Evolutionary conservation across 2,888 invertebrate species (phyloP), one percentile per base, ranked within the genome.

Genomic region (Carpatolechia fugitivella): DNA sequence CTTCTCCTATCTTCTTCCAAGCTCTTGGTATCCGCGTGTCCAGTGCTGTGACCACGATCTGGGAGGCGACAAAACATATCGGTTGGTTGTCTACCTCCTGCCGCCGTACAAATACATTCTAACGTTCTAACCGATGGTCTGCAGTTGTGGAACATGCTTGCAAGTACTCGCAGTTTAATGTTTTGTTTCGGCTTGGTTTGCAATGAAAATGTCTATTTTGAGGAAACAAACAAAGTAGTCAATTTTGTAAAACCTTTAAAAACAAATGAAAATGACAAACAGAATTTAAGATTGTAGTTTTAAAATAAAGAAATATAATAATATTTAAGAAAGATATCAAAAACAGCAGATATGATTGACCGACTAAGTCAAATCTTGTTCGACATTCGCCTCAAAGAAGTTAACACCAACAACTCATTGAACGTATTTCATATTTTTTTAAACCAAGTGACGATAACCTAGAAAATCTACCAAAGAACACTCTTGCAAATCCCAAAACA

Each of bases 61-160:
- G 74, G 72, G 76, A 78, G 80, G 78, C 82, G 82, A 84, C 87
- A 86, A 85, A 88, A 87, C 85, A 82, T 85, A 87, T 87, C 84
- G 85, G 84, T 74, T 59, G 71, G 70, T 68, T 57, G 67, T 64
- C 63, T 30, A 30, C 24, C 24, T 29, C 47, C 30, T 11, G 38
- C 30, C 11, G 36, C 29, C 35, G 35, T 55, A 51, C 57, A 55
- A 55, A 53, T 49, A 49, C 35, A 35, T 49, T 35, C 49, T 49
- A 49, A 49, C 49, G 35, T 30, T n/a, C 44, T 20, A 13, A 44
- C 44, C 44, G 44, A 44, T 44, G 44, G 13, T 44, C 33, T 33
- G 33, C 33, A 11, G 33, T n/a, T 24, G 24, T 3, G 24, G 24
- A n/a, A 4, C 18, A 20, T 16, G 40, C 40, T 41, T 18, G 40